Conservation (phyloP, 2,888 invertebrate genomes). For the Drosophila setosimentum region DNA sequence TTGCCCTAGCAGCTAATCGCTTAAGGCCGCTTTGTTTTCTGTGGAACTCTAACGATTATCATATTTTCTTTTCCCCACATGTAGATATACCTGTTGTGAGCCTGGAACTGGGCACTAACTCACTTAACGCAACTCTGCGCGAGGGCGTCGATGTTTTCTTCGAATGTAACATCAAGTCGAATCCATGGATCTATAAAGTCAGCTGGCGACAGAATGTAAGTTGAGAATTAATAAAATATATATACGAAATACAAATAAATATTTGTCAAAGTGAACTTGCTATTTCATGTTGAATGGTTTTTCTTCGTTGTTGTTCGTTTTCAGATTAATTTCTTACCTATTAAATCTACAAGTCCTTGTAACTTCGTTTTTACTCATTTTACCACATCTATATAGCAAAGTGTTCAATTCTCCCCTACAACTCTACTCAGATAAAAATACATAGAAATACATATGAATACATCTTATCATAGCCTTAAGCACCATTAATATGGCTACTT, state of each 20-base stretch:
- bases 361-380: neutral
- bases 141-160: conserved; percentile 96
- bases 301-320: neutral
- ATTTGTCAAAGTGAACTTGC: neutral
- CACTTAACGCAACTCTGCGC: conserved; percentile 91
- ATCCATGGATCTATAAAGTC: conserved; percentile 93
- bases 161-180: conserved; percentile 95
- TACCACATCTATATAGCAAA: neutral
- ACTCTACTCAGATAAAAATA: neutral
- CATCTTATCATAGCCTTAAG: neutral
- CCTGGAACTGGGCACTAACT: conserved; percentile 92
- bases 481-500: conserved; percentile 30
- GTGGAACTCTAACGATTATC: conserved; percentile 2
- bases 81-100: conserved; percentile 94
- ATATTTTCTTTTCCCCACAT: neutral
- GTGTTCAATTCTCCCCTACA: neutral
- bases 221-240: conserved; percentile 47
- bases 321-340: neutral
- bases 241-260: too few species aligned
- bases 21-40: conserved; percentile 1
- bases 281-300: too few species aligned
- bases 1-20: conserved; percentile 15
- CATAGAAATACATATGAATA: neutral
- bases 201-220: conserved; percentile 92
- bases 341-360: too few species aligned